Evolutionary conservation across 2,113 vertebrate genomes (phyloP), one percentile per base, ranked within the genome.

Genomic region (Oryzias melastigma): DNA sequence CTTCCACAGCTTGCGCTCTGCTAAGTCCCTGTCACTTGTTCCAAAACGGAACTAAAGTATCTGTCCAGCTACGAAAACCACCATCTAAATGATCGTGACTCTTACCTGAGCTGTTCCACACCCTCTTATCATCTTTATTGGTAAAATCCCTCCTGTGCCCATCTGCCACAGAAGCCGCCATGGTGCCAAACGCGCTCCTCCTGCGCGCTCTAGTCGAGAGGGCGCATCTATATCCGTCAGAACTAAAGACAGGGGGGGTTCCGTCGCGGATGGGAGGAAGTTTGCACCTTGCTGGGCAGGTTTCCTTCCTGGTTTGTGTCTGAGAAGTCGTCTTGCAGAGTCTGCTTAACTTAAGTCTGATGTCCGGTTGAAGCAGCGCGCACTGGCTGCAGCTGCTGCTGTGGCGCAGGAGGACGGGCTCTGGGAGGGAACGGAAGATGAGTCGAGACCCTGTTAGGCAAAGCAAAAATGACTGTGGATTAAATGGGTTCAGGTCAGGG

Each of bases 101-200:
- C 86, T 74, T 89, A 96, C 94, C 94, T 85, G 91, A 53, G 61
- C 67, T 67, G 67, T 81, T 91, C 18, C 62, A 80, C 17, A 7
- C 42, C 5, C 50, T 48, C 52, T 55, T 68, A 29, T 65, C 78
- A 64, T 64, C 84, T 78, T 72, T 70, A 5, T 75, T 29, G 15
- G 42, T 75, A 4, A 75, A 57, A 40, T 82, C 55, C 24, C 73
- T 85, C 57, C 69, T 71, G 78, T 85, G 78, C 5, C 88, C 70
- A 59, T 91, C 90, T 81, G 86, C 54, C 25, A 74, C 65, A 7
- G 88, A 79, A 48, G 83, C 83, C 22, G 91, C 91, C 54, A 27
- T 85, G 69, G 49, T 49, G 55, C 41, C 53, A 52, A 58, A 68
- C 58, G 58, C 44, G 24, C 45, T 15, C n/a, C 5, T 20, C 17